These are phyloP conservation scores for Aegotheles bennettii DNA, from an alignment of 2,113 vertebrate species.

Conservation along the genomic window DNA sequence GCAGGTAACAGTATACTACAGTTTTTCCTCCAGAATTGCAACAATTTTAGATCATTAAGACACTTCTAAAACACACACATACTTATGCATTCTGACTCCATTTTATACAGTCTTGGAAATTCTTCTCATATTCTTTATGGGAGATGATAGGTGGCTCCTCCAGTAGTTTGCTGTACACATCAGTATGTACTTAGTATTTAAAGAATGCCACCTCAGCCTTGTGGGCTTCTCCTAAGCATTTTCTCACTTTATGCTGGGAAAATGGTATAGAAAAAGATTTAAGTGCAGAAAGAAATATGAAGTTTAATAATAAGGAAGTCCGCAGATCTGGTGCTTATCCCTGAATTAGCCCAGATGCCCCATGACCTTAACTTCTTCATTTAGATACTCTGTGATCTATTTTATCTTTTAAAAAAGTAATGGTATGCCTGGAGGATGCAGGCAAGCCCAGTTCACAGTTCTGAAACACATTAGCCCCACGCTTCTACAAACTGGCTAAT, in stretches of 20 bases:
- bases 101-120: neutral
- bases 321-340: neutral
- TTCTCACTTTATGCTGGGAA: neutral
- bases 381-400: neutral
- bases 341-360: neutral
- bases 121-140: neutral
- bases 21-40: neutral
- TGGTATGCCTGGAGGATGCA: neutral
- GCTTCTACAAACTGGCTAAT: neutral
- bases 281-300: neutral
- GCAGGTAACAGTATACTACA: neutral
- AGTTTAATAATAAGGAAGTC: neutral
- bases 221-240: neutral
- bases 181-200: neutral
- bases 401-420: neutral
- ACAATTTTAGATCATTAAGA: neutral
- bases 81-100: neutral
- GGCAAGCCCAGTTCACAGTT: neutral
- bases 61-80: neutral
- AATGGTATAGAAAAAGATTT: neutral
- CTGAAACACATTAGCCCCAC: neutral
- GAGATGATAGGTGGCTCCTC: neutral
- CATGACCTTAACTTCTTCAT: neutral
- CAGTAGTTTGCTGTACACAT: neutral
- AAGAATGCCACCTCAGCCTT: neutral